Percentiles rank a stretch among this genome's conserved stretches.
Conservation (phyloP, 2,113 vertebrate genomes). For the Parus major region DNA sequence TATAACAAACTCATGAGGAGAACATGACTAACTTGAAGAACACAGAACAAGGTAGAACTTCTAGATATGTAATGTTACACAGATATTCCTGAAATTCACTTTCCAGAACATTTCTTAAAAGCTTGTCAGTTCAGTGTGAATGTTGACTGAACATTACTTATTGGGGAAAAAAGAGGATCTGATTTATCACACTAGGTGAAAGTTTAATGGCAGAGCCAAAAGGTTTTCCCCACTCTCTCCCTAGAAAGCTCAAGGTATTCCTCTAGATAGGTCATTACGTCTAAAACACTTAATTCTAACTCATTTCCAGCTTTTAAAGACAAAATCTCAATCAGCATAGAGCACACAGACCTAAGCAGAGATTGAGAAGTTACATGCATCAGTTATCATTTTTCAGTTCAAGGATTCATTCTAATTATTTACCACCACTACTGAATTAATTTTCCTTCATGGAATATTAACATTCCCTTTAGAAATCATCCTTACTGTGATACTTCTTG, state of each 20-base stretch:
- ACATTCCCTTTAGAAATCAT: not conserved
- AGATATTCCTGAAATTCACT: not conserved
- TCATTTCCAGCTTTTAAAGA: not conserved
- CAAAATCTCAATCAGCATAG: not conserved
- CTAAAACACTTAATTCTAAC: not conserved
- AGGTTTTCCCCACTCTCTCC: not conserved
- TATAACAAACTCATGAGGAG: not conserved
- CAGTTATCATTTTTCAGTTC: not conserved
- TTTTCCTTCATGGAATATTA: not conserved
- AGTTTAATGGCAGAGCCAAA: not conserved
- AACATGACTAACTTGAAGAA: not conserved
- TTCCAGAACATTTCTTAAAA: not conserved
- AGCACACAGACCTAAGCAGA: not conserved
- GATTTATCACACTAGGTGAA: not conserved
- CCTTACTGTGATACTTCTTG: not conserved
- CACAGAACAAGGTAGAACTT: not conserved
- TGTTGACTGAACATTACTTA: not conserved
- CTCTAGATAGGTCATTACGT: not conserved
- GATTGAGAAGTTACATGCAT: not conserved
- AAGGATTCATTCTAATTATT: not conserved
- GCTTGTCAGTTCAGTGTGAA: not conserved
- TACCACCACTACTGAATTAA: not conserved
- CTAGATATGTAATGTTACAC: not conserved
- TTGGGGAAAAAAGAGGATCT: not conserved
- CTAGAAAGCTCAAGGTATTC: not conserved